A percentile compares a stretch with the other conserved stretches of the same genome.
phyloP scores from a whole-genome alignment of 2,888 invertebrate species.

The Electrophaes corylata region DNA sequence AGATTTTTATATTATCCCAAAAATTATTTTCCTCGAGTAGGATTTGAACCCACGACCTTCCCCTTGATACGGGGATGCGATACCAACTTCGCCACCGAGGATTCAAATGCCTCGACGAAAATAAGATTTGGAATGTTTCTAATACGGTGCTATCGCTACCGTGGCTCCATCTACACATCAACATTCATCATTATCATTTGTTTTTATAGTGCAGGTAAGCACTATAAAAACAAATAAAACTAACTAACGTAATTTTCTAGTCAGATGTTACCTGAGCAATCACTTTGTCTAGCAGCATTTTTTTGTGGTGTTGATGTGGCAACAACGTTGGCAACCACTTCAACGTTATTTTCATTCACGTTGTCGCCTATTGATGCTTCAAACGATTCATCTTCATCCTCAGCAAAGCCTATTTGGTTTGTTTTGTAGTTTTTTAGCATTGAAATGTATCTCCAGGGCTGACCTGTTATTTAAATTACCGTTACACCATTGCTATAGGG shows the following conservation, averaged over 20 bases:
- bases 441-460: conserved; percentile 59
- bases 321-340: conserved; percentile 50
- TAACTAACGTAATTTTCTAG: background rate
- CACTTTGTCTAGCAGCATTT: conserved; percentile 12
- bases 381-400: conserved; percentile 48
- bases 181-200: no score
- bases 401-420: conserved; percentile 42
- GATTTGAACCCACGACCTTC: no score
- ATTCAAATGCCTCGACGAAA: no score
- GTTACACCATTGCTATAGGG: background rate
- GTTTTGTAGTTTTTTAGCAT: conserved; percentile 51
- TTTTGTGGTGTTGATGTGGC: conserved; percentile 74
- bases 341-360: conserved; percentile 53
- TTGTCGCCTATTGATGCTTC: conserved; percentile 50
- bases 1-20: no score
- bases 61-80: no score
- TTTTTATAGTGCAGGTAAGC: background rate
- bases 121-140: no score
- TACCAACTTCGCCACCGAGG: no score
- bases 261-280: background rate
- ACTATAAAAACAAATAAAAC: no score
- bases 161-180: no score
- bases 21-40: no score
- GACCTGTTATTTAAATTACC: conserved; percentile 44
- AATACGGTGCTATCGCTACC: no score